Conservation (phyloP, 1,140 invertebrate species). For the Sarcophaga peregrina region DNA sequence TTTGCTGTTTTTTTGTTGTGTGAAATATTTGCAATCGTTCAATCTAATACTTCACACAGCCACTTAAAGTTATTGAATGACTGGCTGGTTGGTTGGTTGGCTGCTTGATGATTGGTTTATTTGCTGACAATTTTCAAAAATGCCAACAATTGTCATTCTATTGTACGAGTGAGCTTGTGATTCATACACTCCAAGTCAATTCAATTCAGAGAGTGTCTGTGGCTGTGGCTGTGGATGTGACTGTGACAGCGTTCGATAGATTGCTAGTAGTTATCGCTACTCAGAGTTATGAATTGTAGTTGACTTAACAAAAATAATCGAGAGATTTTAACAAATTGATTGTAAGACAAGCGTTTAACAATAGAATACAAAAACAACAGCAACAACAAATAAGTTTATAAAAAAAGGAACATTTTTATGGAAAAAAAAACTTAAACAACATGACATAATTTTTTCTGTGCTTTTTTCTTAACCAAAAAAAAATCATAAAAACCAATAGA, state of each 20-base stretch:
- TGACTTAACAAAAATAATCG: not conserved
- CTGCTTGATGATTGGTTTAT: not conserved
- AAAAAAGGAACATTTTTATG: not conserved
- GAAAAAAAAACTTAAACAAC: not conserved
- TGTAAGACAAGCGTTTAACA: too few relatives aligned
- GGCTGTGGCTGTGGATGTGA: not conserved
- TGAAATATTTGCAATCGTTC: not conserved
- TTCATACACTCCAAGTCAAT: not conserved
- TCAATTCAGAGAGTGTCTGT: not conserved
- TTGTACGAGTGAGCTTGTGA: not conserved
- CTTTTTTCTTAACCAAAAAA: not conserved
- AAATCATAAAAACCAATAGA: not conserved
- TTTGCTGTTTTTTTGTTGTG: not conserved
- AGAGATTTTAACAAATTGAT: constrained; percentile 6
- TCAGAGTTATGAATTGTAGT: not conserved
- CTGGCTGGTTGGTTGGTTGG: too few relatives aligned
- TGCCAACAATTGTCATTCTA: not conserved
- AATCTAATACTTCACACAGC: too few relatives aligned
- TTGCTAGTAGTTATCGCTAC: not conserved
- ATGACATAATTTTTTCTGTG: not conserved
- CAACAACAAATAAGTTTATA: too few relatives aligned
- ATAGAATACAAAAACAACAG: too few relatives aligned
- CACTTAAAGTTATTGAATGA: too few relatives aligned
- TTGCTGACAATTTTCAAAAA: not conserved
- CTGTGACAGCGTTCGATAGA: not conserved